phyloP scores from a whole-genome alignment of 2,888 invertebrate species.

The Zelleria hepariella region DNA sequence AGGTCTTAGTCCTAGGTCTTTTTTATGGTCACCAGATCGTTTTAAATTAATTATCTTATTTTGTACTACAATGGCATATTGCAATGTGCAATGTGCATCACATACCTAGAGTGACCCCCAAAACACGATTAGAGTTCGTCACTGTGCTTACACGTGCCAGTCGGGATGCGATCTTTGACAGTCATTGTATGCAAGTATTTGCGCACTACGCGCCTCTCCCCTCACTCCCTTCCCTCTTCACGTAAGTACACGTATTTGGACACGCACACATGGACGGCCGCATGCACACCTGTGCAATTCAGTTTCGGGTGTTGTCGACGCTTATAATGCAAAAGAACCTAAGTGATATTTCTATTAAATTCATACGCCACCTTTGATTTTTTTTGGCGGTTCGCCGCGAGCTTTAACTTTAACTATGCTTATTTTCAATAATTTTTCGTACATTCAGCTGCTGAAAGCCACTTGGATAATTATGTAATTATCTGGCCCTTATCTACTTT shows the following conservation, averaged over 20 bases:
- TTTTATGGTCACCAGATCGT: too few species aligned
- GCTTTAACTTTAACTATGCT: neutral
- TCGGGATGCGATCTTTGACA: slow-evolving; percentile 63
- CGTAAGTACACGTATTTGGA: slow-evolving; percentile 1
- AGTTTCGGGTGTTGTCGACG: neutral
- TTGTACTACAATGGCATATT: too few species aligned
- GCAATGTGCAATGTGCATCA: too few species aligned
- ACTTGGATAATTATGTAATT: neutral
- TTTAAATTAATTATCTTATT: too few species aligned
- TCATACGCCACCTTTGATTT: too few species aligned
- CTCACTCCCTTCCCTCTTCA: slow-evolving; percentile 14
- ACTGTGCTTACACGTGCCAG: slow-evolving; percentile 65
- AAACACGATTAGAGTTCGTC: slow-evolving; percentile 32
- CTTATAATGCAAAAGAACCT: neutral
- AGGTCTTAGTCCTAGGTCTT: too few species aligned
- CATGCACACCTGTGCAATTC: neutral
- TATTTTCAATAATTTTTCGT: neutral
- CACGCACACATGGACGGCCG: neutral
- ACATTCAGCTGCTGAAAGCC: neutral
- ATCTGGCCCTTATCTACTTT: neutral
- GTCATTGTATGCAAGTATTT: slow-evolving; percentile 68
- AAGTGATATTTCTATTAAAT: neutral
- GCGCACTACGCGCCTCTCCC: slow-evolving; percentile 35
- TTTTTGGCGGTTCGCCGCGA: too few species aligned
- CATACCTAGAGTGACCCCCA: too few species aligned